Evolutionary conservation across 1,140 invertebrate genomes (phyloP).

Genomic region (Zaprionus taronus): DNA sequence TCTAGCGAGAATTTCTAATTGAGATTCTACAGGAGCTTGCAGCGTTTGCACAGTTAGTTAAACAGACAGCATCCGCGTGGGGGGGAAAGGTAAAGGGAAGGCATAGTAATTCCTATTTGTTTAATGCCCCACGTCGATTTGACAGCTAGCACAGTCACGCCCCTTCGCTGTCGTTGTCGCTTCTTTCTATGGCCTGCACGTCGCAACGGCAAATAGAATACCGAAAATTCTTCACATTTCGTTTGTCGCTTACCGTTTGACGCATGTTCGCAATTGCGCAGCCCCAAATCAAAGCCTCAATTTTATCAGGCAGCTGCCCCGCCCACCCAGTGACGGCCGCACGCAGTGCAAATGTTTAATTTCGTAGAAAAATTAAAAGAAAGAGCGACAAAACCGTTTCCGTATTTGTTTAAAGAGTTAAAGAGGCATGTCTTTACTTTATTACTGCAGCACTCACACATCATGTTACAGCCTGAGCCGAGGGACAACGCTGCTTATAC

Average conservation of each 20-base stretch:
- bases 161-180: constrained; percentile 27
- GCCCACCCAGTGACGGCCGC: too few species aligned
- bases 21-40: constrained; percentile 62
- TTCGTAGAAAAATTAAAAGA: neutral
- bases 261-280: constrained; percentile 61
- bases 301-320: constrained; percentile 28
- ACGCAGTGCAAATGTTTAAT: constrained; percentile 8
- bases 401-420: neutral
- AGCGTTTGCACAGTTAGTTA: constrained; percentile 78
- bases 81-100: neutral
- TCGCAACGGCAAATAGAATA: constrained; percentile 69
- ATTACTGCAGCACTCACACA: neutral
- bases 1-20: constrained; percentile 61
- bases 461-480: constrained; percentile 3
- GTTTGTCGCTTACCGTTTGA: constrained; percentile 11
- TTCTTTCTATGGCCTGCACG: constrained; percentile 53
- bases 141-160: constrained; percentile 59
- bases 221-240: constrained; percentile 53
- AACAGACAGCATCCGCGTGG: constrained; percentile 39
- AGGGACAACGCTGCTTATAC: constrained; percentile 35
- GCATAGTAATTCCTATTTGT: constrained; percentile 63
- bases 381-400: neutral
- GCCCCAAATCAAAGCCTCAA: constrained; percentile 55
- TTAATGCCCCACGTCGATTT: constrained; percentile 63
- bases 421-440: neutral